These are phyloP conservation scores for Scaptomyza pallida DNA, from an alignment of 1,140 invertebrate species.

Conservation along the genomic window DNA sequence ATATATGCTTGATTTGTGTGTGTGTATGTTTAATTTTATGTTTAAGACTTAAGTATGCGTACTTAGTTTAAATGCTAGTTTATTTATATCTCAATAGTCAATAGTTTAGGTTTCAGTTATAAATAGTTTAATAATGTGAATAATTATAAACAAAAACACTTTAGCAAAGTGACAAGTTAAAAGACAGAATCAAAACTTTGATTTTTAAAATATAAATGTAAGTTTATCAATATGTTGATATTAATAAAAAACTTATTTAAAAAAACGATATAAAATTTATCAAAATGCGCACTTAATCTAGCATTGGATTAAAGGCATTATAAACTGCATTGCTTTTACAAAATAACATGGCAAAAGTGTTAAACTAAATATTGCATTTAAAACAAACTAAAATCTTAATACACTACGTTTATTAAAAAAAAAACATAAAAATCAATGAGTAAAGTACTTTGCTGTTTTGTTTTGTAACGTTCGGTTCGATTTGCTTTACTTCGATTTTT, in stretches of 20 bases:
- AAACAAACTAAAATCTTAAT: conserved; percentile 48
- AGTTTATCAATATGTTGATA: conserved; percentile 12
- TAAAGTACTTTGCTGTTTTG: conserved; percentile 62
- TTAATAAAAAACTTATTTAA: conserved; percentile 20
- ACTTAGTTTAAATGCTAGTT: conserved; percentile 69
- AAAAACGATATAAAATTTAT: conserved; percentile 17
- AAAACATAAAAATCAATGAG: conserved; percentile 25
- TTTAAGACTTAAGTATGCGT: conserved; percentile 66
- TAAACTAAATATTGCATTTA: conserved; percentile 74
- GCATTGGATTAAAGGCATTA: conserved; percentile 42
- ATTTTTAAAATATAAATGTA: conserved; percentile 7
- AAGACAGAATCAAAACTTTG: conserved; percentile 9
- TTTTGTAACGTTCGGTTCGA: conserved; percentile 58
- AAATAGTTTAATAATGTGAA: conserved; percentile 75
- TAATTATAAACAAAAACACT: conserved; percentile 65
- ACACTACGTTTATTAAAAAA: conserved; percentile 47
- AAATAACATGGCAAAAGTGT: conserved; percentile 76
- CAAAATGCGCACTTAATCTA: conserved; percentile 25
- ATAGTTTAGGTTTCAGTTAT: conserved; percentile 78
- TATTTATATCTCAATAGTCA: conserved; percentile 80
- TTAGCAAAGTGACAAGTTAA: conserved; percentile 7
- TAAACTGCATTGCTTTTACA: conserved; percentile 67
- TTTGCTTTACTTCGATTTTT: conserved; percentile 50
- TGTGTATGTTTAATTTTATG: conserved; percentile 45
- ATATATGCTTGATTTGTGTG: conserved; percentile 1